Base-by-base conservation (phyloP, 2,888 invertebrate species). In the Chaetogeoica ovagalla region DNA sequence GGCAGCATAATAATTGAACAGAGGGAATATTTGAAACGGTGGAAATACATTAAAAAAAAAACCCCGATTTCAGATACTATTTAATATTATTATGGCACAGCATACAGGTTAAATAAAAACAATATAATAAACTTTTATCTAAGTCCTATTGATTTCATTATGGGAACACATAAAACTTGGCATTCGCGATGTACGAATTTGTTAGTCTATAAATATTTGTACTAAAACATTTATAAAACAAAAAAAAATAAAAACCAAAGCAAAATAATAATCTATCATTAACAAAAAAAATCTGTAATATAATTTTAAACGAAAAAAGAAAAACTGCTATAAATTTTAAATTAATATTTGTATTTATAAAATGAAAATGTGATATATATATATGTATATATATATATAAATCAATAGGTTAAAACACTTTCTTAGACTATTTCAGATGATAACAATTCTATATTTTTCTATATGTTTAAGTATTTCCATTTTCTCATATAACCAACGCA, bases 171-270 rank as follows among this genome's bases (percentile, higher is more conserved):
- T 60, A 70, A 70, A 60, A 77, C 52, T 62, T 52, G 77, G 70
- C 60, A 70, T 77, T 23, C 77, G 48, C 13, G 69, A 62, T 48
- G 68, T 69, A 60, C 76, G 76, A 76, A 77, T 70, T 77, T 60
- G 77, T 70, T 77, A 77, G 77, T 77, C 77, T 77, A 77, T 77
- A 77, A 77, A 77, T 43, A 77, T 77, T 77, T 77, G 77, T 77
- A 77, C 77, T 77, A 77, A 77, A 52, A 70, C 30, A 77, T 70
- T 77, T 69, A 37, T 65, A 39, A 39, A 30, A 63, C 11, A 57
- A 48, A 71, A 39, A 63, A 63, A 63, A 63, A 52, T 52, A 55
- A 65, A 60, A 15, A 48, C 15, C 13, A 48, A 48, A 48, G 15
- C 48, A 13, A 15, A 48, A 48, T 43, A 39, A 39, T 39, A 48